Percentiles rank a stretch among this genome's conserved stretches.
These are phyloP conservation scores for Nothobranchius kuhntae DNA, from an alignment of 2,113 vertebrate species.

Conservation along the genomic window DNA sequence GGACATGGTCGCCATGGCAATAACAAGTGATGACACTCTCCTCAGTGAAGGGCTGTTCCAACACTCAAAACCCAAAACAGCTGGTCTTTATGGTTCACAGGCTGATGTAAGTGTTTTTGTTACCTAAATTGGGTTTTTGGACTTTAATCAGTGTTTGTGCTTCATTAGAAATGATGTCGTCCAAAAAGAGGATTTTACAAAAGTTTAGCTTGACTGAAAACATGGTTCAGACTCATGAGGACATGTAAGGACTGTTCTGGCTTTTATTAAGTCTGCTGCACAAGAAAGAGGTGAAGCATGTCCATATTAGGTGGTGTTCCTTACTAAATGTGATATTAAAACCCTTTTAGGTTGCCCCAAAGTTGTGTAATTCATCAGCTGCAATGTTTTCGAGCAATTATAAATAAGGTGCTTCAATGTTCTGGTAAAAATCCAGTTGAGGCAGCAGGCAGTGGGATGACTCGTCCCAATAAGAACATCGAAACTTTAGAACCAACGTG, in stretches of 20 bases:
- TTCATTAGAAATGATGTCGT: conserved; percentile 19
- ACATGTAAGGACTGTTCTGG: conserved; percentile 40
- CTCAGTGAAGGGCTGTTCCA: not conserved
- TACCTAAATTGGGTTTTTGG: conserved; percentile 16
- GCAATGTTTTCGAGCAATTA: not conserved
- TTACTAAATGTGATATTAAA: not conserved
- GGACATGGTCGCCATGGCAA: not conserved
- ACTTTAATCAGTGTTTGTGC: conserved; percentile 31
- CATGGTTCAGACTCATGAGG: conserved; percentile 27
- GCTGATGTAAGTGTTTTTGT: conserved; percentile 19
- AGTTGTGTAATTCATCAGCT: not conserved
- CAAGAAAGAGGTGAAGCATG: conserved; percentile 19
- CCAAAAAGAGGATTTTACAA: conserved; percentile 19
- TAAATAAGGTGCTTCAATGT: not conserved
- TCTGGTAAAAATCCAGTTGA: not conserved
- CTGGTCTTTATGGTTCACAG: conserved; percentile 2
- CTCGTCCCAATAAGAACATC: not conserved
- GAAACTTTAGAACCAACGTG: accelerated
- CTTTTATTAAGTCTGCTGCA: conserved; percentile 4
- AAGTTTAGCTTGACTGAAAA: conserved; percentile 35
- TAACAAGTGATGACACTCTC: conserved; percentile 27
- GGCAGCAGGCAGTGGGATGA: not conserved
- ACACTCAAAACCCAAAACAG: not conserved
- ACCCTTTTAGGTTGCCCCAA: not conserved
- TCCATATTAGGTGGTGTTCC: conserved; percentile 50